phyloP scores from a whole-genome alignment of 2,888 invertebrate species.

The Perdita meconis region DNA sequence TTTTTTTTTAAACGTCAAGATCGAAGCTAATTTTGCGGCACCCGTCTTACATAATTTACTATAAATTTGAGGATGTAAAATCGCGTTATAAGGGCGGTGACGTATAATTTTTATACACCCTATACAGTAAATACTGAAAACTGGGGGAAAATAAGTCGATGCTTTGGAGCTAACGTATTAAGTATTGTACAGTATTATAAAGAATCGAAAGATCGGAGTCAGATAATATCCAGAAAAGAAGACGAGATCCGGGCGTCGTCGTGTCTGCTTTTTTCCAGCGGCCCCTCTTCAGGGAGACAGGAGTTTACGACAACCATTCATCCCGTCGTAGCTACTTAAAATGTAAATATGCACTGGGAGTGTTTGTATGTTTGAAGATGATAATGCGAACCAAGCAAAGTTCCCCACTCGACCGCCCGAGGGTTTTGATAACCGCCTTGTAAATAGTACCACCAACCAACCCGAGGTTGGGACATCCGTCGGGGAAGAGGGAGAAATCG shows the following conservation, averaged over 20 bases:
- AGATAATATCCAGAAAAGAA: neutral
- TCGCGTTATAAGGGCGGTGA: too few relatives aligned
- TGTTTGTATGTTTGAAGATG: constrained; percentile 40
- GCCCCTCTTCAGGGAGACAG: neutral
- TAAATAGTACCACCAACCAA: constrained; percentile 24
- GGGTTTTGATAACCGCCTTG: constrained; percentile 19
- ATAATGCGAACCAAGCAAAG: constrained; percentile 36
- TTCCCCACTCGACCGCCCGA: constrained; percentile 8
- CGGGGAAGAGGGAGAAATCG: constrained; percentile 25
- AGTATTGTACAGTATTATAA: neutral
- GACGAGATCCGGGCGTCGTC: neutral
- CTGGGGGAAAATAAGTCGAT: too few relatives aligned
- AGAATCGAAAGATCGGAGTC: neutral
- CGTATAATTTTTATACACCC: too few relatives aligned
- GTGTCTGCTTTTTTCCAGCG: neutral
- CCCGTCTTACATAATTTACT: too few relatives aligned
- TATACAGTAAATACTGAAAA: too few relatives aligned
- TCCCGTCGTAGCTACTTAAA: constrained; percentile 28
- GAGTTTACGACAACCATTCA: constrained; percentile 12
- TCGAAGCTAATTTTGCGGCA: too few relatives aligned
- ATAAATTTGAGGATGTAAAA: too few relatives aligned
- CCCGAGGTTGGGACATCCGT: neutral
- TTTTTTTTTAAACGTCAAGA: too few relatives aligned
- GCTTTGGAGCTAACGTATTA: too few relatives aligned
- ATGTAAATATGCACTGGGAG: constrained; percentile 42